These are phyloP conservation scores for Apodemia hepburni DNA, from an alignment of 2,888 invertebrate genomes.

Conservation along the genomic window DNA sequence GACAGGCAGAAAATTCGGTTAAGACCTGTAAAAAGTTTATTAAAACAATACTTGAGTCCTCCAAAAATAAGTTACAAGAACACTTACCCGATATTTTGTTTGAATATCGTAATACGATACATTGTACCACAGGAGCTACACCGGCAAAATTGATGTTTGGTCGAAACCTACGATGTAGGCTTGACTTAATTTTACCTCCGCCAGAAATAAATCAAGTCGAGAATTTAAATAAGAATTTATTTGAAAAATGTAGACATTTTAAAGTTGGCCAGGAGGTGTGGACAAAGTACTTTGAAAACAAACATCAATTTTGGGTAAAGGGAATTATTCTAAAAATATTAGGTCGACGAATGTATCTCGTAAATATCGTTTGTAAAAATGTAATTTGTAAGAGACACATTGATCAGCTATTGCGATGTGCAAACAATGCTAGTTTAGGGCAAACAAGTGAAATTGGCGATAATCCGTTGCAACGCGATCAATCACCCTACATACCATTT, in stretches of 20 bases:
- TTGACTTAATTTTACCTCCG: slow-evolving; percentile 5
- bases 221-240: neutral
- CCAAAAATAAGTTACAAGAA: slow-evolving; percentile 16
- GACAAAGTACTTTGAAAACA: slow-evolving; percentile 1
- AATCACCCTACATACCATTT: no score
- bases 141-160: slow-evolving; percentile 17
- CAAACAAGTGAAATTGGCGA: neutral
- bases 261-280: slow-evolving; percentile 1
- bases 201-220: neutral
- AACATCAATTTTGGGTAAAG: neutral
- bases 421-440: neutral
- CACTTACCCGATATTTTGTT: slow-evolving; percentile 24
- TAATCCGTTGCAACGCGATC: neutral
- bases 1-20: slow-evolving; percentile 26
- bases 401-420: neutral
- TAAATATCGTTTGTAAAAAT: neutral
- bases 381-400: neutral
- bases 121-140: slow-evolving; percentile 10
- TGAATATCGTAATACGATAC: slow-evolving; percentile 28
- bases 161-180: slow-evolving; percentile 7
- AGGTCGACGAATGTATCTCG: slow-evolving; percentile 1
- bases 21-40: slow-evolving; percentile 25
- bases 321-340: neutral
- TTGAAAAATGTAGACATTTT: slow-evolving; percentile 2
- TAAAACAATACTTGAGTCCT: slow-evolving; percentile 20